A percentile compares a stretch with the other conserved stretches of the same genome.
These are phyloP conservation scores for Valencia hispanica DNA, from an alignment of 2,797 vertebrate species.

Conservation along the genomic window DNA sequence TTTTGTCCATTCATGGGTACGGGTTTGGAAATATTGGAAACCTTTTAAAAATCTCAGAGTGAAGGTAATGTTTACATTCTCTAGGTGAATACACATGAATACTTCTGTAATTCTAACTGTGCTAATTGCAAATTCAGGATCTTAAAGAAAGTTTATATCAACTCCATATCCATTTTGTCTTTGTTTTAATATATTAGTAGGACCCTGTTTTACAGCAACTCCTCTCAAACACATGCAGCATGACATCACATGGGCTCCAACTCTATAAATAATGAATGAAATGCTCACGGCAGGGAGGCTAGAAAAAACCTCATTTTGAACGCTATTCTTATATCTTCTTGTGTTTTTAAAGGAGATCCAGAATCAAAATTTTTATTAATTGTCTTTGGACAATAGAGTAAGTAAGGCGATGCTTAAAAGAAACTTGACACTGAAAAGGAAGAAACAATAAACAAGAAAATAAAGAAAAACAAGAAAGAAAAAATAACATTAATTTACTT, in stretches of 20 bases:
- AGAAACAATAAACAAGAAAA: background rate
- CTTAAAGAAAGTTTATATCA: background rate
- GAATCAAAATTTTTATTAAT: background rate
- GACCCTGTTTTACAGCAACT: background rate
- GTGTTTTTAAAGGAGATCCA: background rate
- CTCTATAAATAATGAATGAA: background rate
- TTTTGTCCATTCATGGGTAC: too few species aligned
- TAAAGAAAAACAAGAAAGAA: background rate
- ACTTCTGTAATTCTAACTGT: background rate
- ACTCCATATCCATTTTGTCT: background rate
- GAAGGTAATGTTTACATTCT: background rate
- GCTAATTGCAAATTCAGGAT: background rate
- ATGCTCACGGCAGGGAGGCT: background rate
- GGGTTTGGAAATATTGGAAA: background rate
- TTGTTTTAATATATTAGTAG: background rate
- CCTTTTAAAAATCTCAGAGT: background rate
- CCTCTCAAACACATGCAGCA: background rate
- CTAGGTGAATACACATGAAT: background rate
- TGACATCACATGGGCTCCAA: background rate
- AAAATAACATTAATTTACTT: background rate
- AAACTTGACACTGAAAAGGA: background rate
- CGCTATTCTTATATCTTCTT: background rate
- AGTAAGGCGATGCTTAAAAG: background rate
- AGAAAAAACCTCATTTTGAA: background rate
- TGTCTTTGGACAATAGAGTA: background rate